These are phyloP conservation scores for Scelioninae gen. 2 DNA, from an alignment of 2,888 invertebrate genomes.

Conservation along the genomic window DNA sequence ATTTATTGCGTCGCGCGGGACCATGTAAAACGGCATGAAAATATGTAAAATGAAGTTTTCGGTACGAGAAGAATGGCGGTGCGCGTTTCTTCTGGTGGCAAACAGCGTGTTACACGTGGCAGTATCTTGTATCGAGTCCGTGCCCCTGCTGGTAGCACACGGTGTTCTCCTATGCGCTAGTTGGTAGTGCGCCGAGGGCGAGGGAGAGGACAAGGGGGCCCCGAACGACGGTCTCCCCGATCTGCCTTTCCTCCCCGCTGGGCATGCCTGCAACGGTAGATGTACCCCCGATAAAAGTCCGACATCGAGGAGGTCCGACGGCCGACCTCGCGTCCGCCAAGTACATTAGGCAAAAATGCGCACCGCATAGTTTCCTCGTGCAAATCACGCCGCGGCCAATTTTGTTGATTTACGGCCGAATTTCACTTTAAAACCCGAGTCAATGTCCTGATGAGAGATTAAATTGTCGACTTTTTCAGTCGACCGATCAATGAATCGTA, in stretches of 20 bases:
- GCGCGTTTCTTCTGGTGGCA: conserved; percentile 73
- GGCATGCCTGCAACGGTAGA: conserved; percentile 73
- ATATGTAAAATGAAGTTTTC: conserved; percentile 53
- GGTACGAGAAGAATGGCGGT: conserved; percentile 65
- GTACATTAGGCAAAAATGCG: conserved; percentile 51
- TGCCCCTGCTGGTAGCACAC: conserved; percentile 72
- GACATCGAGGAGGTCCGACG: conserved; percentile 71
- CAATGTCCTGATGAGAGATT: background rate
- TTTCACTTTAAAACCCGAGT: conserved; percentile 3
- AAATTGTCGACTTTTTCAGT: conserved; percentile 3
- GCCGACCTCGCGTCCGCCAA: conserved; percentile 53
- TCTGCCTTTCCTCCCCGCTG: conserved; percentile 60
- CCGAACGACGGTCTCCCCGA: conserved; percentile 45
- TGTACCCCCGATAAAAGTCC: conserved; percentile 72
- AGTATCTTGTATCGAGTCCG: conserved; percentile 74
- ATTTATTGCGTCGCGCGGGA: conserved; percentile 36
- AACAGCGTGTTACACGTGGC: conserved; percentile 75
- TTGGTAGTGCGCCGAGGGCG: conserved; percentile 55
- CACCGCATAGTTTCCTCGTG: conserved; percentile 27
- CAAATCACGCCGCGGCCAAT: conserved; percentile 22
- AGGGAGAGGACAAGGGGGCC: conserved; percentile 29
- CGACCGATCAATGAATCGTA: conserved; percentile 9
- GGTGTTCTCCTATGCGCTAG: conserved; percentile 67
- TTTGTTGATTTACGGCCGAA: conserved; percentile 18
- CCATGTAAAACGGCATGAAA: conserved; percentile 32